Conservation (phyloP, 1,140 invertebrate species). For the Drosophila subpulchrella region DNA sequence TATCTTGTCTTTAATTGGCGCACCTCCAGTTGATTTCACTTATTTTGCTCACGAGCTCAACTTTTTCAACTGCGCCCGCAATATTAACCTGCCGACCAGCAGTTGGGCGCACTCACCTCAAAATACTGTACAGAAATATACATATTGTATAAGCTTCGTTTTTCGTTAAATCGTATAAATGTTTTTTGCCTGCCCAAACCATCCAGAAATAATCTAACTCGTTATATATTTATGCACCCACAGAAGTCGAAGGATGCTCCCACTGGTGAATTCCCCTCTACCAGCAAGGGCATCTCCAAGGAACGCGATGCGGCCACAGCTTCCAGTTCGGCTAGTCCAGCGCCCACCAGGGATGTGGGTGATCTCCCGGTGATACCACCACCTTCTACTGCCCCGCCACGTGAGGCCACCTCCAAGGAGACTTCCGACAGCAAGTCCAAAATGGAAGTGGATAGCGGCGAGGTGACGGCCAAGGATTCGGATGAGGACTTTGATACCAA, state of each 20-base stretch:
- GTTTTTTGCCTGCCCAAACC: slow-evolving; percentile 1
- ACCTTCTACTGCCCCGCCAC: slow-evolving; percentile 17
- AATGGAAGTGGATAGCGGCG: slow-evolving; percentile 73
- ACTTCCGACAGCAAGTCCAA: slow-evolving; percentile 75
- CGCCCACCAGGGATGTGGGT: slow-evolving; percentile 46
- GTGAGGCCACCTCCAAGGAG: slow-evolving; percentile 63
- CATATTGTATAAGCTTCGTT: slow-evolving; percentile 56
- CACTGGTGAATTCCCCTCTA: slow-evolving; percentile 66
- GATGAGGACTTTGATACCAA: slow-evolving; percentile 80
- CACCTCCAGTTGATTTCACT: slow-evolving; percentile 47
- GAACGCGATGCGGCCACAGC: slow-evolving; percentile 55
- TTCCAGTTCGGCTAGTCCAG: slow-evolving; percentile 23
- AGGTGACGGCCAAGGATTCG: slow-evolving; percentile 76
- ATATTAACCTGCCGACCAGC: slow-evolving; percentile 55
- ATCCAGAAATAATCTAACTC: background rate
- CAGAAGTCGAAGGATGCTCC: slow-evolving; percentile 75
- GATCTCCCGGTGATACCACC: slow-evolving; percentile 61
- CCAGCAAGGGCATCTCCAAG: slow-evolving; percentile 73
- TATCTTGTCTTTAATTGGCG: slow-evolving; percentile 66
- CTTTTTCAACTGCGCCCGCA: slow-evolving; percentile 17
- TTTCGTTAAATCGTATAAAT: slow-evolving; percentile 57
- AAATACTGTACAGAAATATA: slow-evolving; percentile 31
- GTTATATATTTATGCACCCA: slow-evolving; percentile 1
- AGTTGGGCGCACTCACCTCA: slow-evolving; percentile 58
- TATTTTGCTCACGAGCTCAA: slow-evolving; percentile 51